A percentile compares a stretch with the other conserved stretches of the same genome.
Evolutionary conservation across 2,797 vertebrate genomes (phyloP).

Genomic region (Ctenosaura bakeri): DNA sequence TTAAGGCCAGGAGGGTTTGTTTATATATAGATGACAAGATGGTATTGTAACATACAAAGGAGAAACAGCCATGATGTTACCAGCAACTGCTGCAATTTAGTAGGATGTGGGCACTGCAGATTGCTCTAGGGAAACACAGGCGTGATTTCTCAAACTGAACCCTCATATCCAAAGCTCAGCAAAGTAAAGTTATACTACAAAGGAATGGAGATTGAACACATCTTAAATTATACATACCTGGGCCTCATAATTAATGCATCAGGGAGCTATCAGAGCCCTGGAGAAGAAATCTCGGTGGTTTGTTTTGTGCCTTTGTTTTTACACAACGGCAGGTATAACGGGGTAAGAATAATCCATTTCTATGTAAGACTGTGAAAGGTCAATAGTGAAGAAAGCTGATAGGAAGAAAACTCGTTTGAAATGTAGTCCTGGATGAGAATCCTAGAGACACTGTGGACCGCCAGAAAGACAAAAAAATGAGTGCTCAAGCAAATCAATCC

Average conservation of each 20-base stretch:
- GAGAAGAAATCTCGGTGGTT: not conserved
- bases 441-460: too few relatives aligned
- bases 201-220: slow-evolving; percentile 7
- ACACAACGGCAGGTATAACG: not conserved
- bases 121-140: not conserved
- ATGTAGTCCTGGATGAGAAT: too few relatives aligned
- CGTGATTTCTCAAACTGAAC: not conserved
- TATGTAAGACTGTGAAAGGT: not conserved
- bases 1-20: not conserved
- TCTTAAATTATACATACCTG: slow-evolving; percentile 40
- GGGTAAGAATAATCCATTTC: not conserved
- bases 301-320: not conserved
- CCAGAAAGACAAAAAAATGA: too few relatives aligned
- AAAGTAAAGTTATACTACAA: slow-evolving; percentile 1
- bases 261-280: slow-evolving; percentile 9
- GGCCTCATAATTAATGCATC: slow-evolving; percentile 43
- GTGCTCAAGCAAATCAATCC: too few relatives aligned
- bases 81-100: not conserved
- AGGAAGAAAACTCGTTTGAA: too few relatives aligned
- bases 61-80: not conserved
- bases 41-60: not conserved
- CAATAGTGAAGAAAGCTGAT: too few relatives aligned
- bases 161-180: not conserved
- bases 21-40: not conserved
- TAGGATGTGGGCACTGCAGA: not conserved